Percentiles rank a stretch among this genome's conserved stretches.
These are phyloP conservation scores for Penaeus monodon DNA, from an alignment of 2,888 invertebrate species.

Conservation along the genomic window DNA sequence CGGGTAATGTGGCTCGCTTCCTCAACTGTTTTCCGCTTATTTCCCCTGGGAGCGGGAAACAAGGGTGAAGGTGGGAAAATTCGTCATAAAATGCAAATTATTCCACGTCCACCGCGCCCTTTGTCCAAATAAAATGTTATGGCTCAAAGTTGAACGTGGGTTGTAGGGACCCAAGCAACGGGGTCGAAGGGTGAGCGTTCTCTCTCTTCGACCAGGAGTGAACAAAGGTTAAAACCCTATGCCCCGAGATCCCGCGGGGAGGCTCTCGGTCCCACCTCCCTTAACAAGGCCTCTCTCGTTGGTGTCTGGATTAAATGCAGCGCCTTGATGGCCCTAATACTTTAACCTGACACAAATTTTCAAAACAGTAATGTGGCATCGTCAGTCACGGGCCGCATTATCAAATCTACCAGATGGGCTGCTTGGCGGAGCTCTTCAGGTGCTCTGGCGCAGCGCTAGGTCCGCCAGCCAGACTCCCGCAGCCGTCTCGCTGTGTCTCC, in stretches of 20 bases:
- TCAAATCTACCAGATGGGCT: constrained; percentile 57
- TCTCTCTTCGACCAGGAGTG: not conserved
- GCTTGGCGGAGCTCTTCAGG: constrained; percentile 29
- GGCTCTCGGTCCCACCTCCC: constrained; percentile 24
- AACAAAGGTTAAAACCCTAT: not conserved
- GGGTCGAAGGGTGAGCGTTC: not conserved
- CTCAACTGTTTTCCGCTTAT: constrained; percentile 55
- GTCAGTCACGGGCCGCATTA: constrained; percentile 54
- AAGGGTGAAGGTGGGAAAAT: constrained; percentile 64
- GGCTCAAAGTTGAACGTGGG: constrained; percentile 40
- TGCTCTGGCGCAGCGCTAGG: not conserved
- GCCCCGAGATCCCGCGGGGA: not conserved
- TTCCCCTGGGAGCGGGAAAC: constrained; percentile 61
- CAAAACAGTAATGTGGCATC: constrained; percentile 59
- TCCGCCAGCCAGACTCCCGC: not conserved
- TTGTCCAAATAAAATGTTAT: constrained; percentile 65
- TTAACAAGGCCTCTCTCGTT: constrained; percentile 53
- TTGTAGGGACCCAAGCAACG: constrained; percentile 26
- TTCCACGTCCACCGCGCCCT: constrained; percentile 61
- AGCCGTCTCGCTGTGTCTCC: not conserved
- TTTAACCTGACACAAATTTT: constrained; percentile 63
- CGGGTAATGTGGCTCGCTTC: constrained; percentile 26
- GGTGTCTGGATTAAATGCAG: constrained; percentile 62
- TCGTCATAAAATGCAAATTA: constrained; percentile 66
- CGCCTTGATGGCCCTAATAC: constrained; percentile 61